Evolutionary conservation across 2,888 invertebrate species (phyloP), one percentile per base, ranked within the genome.

Genomic region (Ormyrus thymus): DNA sequence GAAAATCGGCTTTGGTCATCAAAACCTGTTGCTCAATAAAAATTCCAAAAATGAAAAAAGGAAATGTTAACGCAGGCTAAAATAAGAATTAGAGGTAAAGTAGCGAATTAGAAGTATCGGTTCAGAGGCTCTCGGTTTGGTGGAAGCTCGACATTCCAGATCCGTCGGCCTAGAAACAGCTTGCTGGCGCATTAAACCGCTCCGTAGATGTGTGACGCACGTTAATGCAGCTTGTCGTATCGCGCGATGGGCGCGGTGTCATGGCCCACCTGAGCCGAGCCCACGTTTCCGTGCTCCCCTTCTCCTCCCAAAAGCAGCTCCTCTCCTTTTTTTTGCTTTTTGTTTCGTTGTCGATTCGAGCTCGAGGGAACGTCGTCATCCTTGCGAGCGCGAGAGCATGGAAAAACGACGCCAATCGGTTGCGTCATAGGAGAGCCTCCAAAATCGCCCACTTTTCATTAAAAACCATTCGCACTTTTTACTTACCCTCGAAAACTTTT

Each of bases 201-300:
- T 53, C 9, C 29, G 10, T 29, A 59, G 9, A 51, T 13, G 50
- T 6, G 62, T 29, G 55, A 56, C n/a, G 53, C 58, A 43, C 59
- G 46, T 46, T 65, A 66, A 74, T 74, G 66, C 66, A 45, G 68
- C 82, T 29, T 29, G 29, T 72, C 68, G 62, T 74, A 74, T 65
- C 53, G 15, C 29, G 29, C 29, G 29, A 85, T 88, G 87, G 89
- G 90, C 84, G 89, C 85, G 87, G 86, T 87, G 88, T 89, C 89
- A 90, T 86, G 89, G 88, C 84, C 87, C 85, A 84, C 83, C 86
- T 87, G 84, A 84, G 89, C 89, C 90, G 84, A 87, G 86, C 89
- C 89, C 86, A 61, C 76, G 85, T 86, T 87, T 88, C 88, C 88
- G 88, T 85, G 86, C 82, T 84, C 84, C 82, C 87, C 86, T 86